Evolutionary conservation across 1,140 invertebrate genomes (phyloP).

Genomic region (Gryllus bimaculatus): DNA sequence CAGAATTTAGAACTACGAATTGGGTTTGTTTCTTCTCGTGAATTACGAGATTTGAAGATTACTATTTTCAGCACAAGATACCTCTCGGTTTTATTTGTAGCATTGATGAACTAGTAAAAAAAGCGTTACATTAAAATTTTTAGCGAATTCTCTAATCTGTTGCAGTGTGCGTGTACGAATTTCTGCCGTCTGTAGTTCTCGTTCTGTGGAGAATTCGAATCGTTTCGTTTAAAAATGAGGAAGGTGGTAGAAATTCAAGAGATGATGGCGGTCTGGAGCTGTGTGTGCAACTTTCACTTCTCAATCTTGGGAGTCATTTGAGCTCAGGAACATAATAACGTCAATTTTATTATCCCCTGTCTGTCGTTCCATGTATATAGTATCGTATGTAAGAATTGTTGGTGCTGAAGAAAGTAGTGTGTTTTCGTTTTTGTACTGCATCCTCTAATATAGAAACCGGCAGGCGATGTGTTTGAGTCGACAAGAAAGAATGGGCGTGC

Average conservation of each 20-base stretch:
- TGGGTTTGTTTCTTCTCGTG: conserved; percentile 20
- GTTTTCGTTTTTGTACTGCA: conserved; percentile 9
- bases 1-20: background rate
- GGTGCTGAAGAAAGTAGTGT: background rate
- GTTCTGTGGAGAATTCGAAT: conserved; percentile 7
- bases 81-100: conserved; percentile 21
- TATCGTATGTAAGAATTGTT: conserved; percentile 11
- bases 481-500: conserved; percentile 16
- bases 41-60: conserved; percentile 23
- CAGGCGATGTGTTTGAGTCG: conserved; percentile 17
- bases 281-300: conserved; percentile 23
- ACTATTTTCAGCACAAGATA: conserved; percentile 24
- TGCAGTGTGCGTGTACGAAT: conserved; percentile 7
- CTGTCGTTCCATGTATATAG: conserved; percentile 11
- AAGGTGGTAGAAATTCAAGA: conserved; percentile 21
- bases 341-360: background rate
- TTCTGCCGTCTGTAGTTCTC: background rate
- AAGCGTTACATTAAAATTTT: conserved; percentile 17
- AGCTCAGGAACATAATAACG: conserved; percentile 12
- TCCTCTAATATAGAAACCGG: conserved; percentile 20
- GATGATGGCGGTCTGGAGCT: conserved; percentile 21
- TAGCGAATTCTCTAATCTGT: background rate
- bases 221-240: conserved; percentile 18
- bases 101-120: conserved; percentile 13
- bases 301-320: conserved; percentile 21